phyloP scores from a whole-genome alignment of 1,140 invertebrate genomes.

The Saccostrea cuccullata region DNA sequence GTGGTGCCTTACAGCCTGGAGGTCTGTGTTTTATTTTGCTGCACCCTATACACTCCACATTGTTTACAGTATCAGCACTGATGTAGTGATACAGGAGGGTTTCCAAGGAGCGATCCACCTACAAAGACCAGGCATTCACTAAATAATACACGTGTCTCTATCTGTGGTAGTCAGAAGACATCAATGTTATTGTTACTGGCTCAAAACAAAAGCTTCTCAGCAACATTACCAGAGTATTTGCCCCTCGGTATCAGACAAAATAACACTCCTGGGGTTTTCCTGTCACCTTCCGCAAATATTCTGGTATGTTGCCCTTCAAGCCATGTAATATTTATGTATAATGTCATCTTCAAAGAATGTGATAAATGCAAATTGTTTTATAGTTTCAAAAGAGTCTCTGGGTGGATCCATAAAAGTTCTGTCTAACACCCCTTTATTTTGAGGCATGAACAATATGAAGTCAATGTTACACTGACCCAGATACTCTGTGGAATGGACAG shows the following conservation, averaged over 20 bases:
- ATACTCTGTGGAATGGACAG: slow-evolving; percentile 84
- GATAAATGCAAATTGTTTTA: not conserved
- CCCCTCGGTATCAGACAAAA: too few relatives aligned
- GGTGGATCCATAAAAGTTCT: too few relatives aligned
- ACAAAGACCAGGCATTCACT: slow-evolving; percentile 68
- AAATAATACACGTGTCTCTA: too few relatives aligned
- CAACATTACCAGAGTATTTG: too few relatives aligned
- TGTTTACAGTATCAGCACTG: slow-evolving; percentile 88
- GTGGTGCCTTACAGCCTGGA: slow-evolving; percentile 35
- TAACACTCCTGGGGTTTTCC: too few relatives aligned
- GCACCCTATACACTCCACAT: slow-evolving; percentile 91
- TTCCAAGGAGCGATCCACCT: slow-evolving; percentile 81
- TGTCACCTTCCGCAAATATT: not conserved
- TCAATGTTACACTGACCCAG: slow-evolving; percentile 67
- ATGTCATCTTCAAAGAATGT: not conserved
- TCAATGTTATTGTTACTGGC: too few relatives aligned
- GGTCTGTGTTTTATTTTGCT: slow-evolving; percentile 64
- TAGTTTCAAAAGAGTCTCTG: not conserved
- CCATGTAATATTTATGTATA: not conserved
- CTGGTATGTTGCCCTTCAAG: not conserved
- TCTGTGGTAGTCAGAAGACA: too few relatives aligned
- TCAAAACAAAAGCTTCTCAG: not conserved
- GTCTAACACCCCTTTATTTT: too few relatives aligned
- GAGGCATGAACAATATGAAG: not conserved
- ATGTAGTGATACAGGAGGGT: slow-evolving; percentile 89